Evolutionary conservation across 1,140 invertebrate species (phyloP), one percentile per base, ranked within the genome.

Genomic region (Acromyrmex charruanus): DNA sequence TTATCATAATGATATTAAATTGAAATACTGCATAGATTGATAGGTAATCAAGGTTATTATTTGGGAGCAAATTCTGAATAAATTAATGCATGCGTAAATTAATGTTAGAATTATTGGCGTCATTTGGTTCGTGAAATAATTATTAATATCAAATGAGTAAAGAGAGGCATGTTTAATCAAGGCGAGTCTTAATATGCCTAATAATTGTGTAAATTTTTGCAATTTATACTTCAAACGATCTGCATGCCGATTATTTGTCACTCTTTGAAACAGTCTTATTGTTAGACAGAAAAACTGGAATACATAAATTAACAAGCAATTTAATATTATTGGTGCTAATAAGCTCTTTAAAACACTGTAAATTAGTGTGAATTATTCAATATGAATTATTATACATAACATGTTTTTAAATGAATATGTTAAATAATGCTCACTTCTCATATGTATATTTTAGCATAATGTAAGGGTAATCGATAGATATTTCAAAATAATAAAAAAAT

Each of bases 381-480:
- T 6, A 39, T 9, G 35, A 39, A 39, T 49, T 18, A 35, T 74
- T 75, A 14, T 28, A 6, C 55, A 31, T n/a, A 44, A 7, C 16
- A 49, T 5, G 3, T n/a, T 63, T 77, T 65, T 51, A 18, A 65
- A 55, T 6, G 49, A 65, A 77, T 6, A 21, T 2, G 3, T 2
- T 68, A 58, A 35, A 18, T 35, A 55, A 53, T 35, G 7, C 18
- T 35, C 12, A 3, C 2, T 75, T 7, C 1, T 28, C 18, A 31
- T 39, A 53, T n/a, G 35, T 39, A n/a, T 87, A 72, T 87, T 82
- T 74, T 77, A 59, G 31, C n/a, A 44, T n/a, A 63, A 89, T 75
- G 55, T 51, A 39, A 39, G 35, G 35, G 0, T 39, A 9, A 0
- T 39, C 35, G 35, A 39, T 39, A 39, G 35, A 39, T 39, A 39